Conservation (phyloP, 92 coral and sea anemone genomes). For the Porites rus region DNA sequence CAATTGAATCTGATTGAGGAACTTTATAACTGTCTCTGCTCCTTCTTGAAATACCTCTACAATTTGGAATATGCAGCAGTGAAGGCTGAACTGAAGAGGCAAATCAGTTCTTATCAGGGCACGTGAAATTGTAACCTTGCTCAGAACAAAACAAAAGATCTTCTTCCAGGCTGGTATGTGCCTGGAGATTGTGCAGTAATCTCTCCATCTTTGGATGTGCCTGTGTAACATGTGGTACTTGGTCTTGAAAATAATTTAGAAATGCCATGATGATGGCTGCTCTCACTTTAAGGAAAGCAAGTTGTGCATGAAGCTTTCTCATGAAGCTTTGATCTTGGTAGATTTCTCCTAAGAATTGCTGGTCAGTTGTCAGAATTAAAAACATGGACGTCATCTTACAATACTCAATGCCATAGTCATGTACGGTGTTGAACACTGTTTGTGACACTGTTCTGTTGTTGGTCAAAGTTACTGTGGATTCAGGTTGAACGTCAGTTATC, state of each 20-base stretch:
- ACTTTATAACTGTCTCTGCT: constrained; percentile 28
- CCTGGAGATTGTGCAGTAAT: constrained; percentile 42
- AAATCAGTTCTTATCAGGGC: constrained; percentile 38
- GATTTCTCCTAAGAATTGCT: constrained; percentile 66
- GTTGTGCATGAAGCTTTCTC: constrained; percentile 54
- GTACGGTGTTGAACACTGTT: constrained; percentile 48
- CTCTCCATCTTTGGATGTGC: constrained; percentile 58
- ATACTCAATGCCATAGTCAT: constrained; percentile 62
- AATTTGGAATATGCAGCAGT: constrained; percentile 6
- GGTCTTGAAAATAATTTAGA: constrained; percentile 62
- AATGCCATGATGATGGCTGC: constrained; percentile 60
- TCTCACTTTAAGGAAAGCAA: constrained; percentile 57
- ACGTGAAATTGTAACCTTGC: constrained; percentile 30
- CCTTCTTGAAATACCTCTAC: background rate
- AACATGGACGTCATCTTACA: constrained; percentile 62
- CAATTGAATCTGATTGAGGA: constrained; percentile 51
- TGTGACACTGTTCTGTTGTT: constrained; percentile 61
- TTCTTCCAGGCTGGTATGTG: constrained; percentile 39
- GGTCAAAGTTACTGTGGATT: constrained; percentile 13
- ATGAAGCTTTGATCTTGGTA: constrained; percentile 47
- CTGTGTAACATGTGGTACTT: constrained; percentile 59
- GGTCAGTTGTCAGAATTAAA: constrained; percentile 77
- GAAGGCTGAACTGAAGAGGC: constrained; percentile 28
- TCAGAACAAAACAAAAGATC: constrained; percentile 55
- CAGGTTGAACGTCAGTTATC: too few relatives aligned